phyloP scores from a whole-genome alignment of 2,113 vertebrate species.

The Pelodiscus sinensis region DNA sequence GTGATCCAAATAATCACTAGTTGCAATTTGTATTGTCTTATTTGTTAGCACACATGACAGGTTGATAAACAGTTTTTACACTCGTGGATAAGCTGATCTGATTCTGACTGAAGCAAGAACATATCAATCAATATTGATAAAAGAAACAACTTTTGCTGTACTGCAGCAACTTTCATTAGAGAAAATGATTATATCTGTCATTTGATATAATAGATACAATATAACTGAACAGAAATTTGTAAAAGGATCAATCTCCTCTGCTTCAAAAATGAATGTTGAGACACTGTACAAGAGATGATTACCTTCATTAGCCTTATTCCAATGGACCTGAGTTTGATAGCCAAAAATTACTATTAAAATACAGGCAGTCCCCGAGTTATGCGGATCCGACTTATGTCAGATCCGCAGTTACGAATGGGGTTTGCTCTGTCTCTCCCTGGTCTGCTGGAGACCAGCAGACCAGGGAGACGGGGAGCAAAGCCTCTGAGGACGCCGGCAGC shows the following conservation, averaged over 20 bases:
- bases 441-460: no score
- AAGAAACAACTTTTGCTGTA: not conserved
- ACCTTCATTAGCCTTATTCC: not conserved
- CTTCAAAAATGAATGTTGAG: not conserved
- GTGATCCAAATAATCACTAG: not conserved
- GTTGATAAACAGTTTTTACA: not conserved
- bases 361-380: no score
- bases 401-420: no score
- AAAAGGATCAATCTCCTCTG: not conserved
- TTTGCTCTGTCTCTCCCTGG: no score
- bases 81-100: rapidly evolving
- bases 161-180: not conserved
- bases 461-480: no score
- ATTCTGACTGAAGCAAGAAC: not conserved
- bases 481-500: no score
- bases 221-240: not conserved
- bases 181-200: not conserved
- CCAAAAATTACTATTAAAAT: not conserved
- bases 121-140: not conserved
- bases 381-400: no score
- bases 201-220: not conserved
- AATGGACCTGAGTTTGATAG: not conserved
- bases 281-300: not conserved
- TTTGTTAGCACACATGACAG: not conserved
- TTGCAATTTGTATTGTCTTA: not conserved